A percentile compares a stretch with the other conserved stretches of the same genome.
Conservation (phyloP, 1,140 invertebrate genomes). For the Gonioctena quinquepunctata region DNA sequence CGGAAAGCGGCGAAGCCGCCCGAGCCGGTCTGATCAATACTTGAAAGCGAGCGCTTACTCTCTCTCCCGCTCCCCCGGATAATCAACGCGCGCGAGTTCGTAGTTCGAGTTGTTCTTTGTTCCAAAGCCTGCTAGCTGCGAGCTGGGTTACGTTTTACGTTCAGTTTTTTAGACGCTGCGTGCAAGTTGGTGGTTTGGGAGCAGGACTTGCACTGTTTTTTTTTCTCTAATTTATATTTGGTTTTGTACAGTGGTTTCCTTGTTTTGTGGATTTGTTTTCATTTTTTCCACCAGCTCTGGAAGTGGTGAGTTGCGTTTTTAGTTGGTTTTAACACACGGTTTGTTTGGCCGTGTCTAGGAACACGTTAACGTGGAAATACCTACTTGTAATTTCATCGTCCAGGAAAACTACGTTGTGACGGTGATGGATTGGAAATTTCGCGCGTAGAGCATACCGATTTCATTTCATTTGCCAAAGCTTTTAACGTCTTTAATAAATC, state of each 20-base stretch:
- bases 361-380: too few relatives aligned
- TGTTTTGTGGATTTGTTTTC: neutral
- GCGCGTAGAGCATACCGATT: too few relatives aligned
- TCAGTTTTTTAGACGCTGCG: neutral
- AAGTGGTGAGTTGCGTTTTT: too few relatives aligned
- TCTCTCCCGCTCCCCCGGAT: slow-evolving; percentile 11
- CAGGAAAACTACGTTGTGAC: too few relatives aligned
- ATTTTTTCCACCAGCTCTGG: too few relatives aligned
- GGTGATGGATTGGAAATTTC: too few relatives aligned
- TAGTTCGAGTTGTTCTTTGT: slow-evolving; percentile 13
- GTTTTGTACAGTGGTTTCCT: neutral
- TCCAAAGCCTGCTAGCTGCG: neutral
- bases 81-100: neutral
- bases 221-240: too few relatives aligned
- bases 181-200: neutral
- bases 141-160: slow-evolving; percentile 28
- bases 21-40: slow-evolving; percentile 41
- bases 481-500: too few relatives aligned
- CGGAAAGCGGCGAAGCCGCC: slow-evolving; percentile 30
- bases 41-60: slow-evolving; percentile 45
- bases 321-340: too few relatives aligned
- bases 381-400: too few relatives aligned
- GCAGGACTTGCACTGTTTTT: neutral
- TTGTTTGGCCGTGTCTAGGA: too few relatives aligned
- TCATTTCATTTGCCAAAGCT: too few relatives aligned